Base-by-base conservation (phyloP, 2,797 vertebrate species). In the Pantherophis alleghaniensis region DNA sequence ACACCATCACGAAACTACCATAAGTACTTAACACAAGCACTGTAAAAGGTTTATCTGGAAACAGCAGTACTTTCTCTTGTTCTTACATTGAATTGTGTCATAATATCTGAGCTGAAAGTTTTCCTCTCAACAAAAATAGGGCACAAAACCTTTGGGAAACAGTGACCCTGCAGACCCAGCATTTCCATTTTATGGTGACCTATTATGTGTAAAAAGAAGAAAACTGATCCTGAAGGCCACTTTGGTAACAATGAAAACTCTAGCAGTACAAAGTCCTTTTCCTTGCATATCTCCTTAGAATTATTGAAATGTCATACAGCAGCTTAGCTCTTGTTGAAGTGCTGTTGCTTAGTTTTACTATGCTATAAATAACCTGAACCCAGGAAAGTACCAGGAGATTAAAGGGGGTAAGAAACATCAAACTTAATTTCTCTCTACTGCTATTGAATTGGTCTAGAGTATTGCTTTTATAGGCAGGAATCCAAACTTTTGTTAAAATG, bases 331-430 rank as follows among this genome's bases (percentile, higher is more conserved):
- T 89, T 0, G 0, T 0, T 10, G 28, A 86, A 3, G 0, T 0
- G 1, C 3, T n/a, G 37, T 4, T 91, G 90, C 93, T 94, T 53
- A 53, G 51, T 53, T 53, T 69, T 83, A 74, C 86, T 42, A 16
- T 1, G 60, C 96, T 97, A 97, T 96, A 97, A 97, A 97, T 97
- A 97, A 89, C 91, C 91, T 94, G 66, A n/a, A 20, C 87, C 79
- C 0, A 0, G 88, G 88, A 90, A 92, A 97, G 88, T 5, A 5
- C 95, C 92, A 0, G 0, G 91, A 7, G 3, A 93, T 96, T 96
- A 94, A 95, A 87, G 14, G 91, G 69, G 22, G 7, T 2, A 0
- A 89, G 93, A 93, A 96, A 88, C 4, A 56, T 91, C 95, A 0
- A 92, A 60, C 11, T 86, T 90, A 53, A 22, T 28, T 10, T 87